phyloP scores from a whole-genome alignment of 2,888 invertebrate species.

The Amiota mariae region DNA sequence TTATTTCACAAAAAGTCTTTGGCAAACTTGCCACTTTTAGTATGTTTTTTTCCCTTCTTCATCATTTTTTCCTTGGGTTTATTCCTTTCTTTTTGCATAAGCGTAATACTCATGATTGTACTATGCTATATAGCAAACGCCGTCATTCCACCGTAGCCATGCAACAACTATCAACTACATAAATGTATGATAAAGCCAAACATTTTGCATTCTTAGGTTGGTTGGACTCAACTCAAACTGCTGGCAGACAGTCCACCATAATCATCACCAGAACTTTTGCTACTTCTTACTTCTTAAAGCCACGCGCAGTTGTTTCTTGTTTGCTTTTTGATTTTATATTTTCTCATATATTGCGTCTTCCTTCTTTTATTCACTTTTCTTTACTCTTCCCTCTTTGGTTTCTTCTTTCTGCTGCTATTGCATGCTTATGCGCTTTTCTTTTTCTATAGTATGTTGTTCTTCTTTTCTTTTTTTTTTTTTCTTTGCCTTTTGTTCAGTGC shows the following conservation, averaged over 20 bases:
- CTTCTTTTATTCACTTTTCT: not conserved
- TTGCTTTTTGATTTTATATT: slow-evolving; percentile 26
- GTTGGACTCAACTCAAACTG: too few species aligned
- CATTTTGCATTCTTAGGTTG: too few species aligned
- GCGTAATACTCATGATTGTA: slow-evolving; percentile 1
- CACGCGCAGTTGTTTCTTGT: not conserved
- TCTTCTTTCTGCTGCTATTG: slow-evolving; percentile 52
- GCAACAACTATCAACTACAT: too few species aligned
- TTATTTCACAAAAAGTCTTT: slow-evolving; percentile 54
- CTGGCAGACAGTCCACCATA: too few species aligned
- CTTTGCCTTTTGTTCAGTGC: slow-evolving; percentile 12
- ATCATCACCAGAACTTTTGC: not conserved
- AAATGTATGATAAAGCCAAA: too few species aligned
- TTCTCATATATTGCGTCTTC: not conserved
- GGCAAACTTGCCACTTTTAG: slow-evolving; percentile 40
- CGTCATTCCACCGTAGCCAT: not conserved
- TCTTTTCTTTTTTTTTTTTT: slow-evolving; percentile 34
- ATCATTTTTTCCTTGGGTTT: slow-evolving; percentile 15
- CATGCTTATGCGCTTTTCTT: slow-evolving; percentile 55
- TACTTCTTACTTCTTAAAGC: slow-evolving; percentile 4
- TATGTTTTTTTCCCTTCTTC: slow-evolving; percentile 32
- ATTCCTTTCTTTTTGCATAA: slow-evolving; percentile 12
- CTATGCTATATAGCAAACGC: not conserved
- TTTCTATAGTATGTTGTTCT: slow-evolving; percentile 35
- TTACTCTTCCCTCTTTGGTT: not conserved